Base-by-base conservation (phyloP, 1,140 invertebrate species). In the Aethina tumida region DNA sequence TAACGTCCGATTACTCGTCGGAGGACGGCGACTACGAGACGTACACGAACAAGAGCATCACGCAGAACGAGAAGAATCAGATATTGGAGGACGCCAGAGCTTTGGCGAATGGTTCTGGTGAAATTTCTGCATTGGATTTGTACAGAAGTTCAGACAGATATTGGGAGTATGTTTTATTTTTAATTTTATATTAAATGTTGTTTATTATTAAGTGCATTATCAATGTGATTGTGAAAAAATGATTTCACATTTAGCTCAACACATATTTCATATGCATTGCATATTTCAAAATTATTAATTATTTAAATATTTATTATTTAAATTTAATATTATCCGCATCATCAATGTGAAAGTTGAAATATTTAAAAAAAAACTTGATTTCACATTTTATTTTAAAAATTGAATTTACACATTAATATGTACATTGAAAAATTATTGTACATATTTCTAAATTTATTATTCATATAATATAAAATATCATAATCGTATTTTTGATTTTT, bases 161-260 rank as follows among this genome's bases (percentile, higher is more conserved):
- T 58, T 78, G 75, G 75, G 76, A 78, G 75, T 77, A 47, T 69
- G 74, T 71, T n/a, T n/a, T n/a, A n/a, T n/a, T n/a, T n/a, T n/a
- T n/a, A n/a, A n/a, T n/a, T n/a, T n/a, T n/a, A n/a, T n/a, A n/a
- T n/a, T n/a, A n/a, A n/a, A n/a, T n/a, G n/a, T n/a, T n/a, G n/a
- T n/a, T n/a, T n/a, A n/a, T n/a, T n/a, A n/a, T n/a, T n/a, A n/a
- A n/a, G n/a, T n/a, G n/a, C n/a, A n/a, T n/a, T n/a, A n/a, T n/a
- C n/a, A n/a, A n/a, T n/a, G n/a, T n/a, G n/a, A n/a, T n/a, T n/a
- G n/a, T n/a, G n/a, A n/a, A n/a, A n/a, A n/a, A n/a, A n/a, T n/a
- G n/a, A n/a, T n/a, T n/a, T n/a, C n/a, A n/a, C n/a, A n/a, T n/a
- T n/a, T n/a, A n/a, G n/a, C n/a, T n/a, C n/a, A n/a, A n/a, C n/a